Base-by-base conservation (phyloP, 53 echinoderm and acorn worm species). In the Pentamera pediparva region DNA sequence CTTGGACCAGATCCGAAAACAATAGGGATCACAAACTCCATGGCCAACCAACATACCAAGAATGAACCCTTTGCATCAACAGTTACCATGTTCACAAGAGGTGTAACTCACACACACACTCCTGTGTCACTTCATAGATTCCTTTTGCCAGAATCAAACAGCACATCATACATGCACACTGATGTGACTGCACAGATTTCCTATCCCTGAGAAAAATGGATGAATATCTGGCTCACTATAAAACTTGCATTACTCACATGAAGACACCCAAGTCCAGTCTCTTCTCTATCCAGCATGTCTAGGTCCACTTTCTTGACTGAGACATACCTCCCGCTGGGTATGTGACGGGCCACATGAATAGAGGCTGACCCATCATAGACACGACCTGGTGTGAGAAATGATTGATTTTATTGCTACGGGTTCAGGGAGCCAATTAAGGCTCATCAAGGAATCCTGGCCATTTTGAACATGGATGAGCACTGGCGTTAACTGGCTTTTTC, bases 331-430 rank as follows among this genome's bases (percentile, higher is more conserved):
- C 86, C 85, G 0, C 85, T 79, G 11, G 96, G 77, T 9, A 80
- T 57, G 62, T 87, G 87, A 31, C 80, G 81, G 18, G 92, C 92
- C 13, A 85, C 78, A 37, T 89, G 85, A 17, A 89, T 81, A 1
- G 85, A 81, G 19, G 85, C 89, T 43, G 85, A 85, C 34, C 89
- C 89, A 65, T 89, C 89, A 60, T 85, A 89, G 32, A 78, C 81
- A 35, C 73, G 85, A 58, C 89, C 89, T 89, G 37, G 5, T 25
- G 26, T 41, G 6, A 39, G 30, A 20, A 8, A 57, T 29, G 7
- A 57, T 9, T 15, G 12, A 56, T 7, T 22, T 35, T 51, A 52
- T 49, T 51, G 19, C 5, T 21, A 69, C 29, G 69, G 45, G n/a
- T n/a, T n/a, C n/a, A n/a, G n/a, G n/a, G n/a, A n/a, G n/a, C n/a